A percentile compares a stretch with the other conserved stretches of the same genome.
Conservation (phyloP, 2,797 vertebrate genomes). For the Dendrocincla tyrannina region DNA sequence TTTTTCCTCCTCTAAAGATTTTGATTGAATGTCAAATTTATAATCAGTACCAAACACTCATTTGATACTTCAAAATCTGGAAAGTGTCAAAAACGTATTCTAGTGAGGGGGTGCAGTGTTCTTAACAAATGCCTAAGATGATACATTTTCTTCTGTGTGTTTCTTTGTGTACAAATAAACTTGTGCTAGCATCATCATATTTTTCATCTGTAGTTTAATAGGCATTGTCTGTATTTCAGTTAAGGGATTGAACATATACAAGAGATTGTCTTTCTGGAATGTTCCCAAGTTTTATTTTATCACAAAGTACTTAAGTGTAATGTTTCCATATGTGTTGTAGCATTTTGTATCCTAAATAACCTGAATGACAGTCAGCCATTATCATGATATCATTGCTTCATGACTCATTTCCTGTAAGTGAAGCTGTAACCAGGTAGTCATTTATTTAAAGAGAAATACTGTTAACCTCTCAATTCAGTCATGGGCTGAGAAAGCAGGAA, state of each 20-base stretch:
- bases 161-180: background rate
- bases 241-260: background rate
- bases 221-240: background rate
- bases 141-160: background rate
- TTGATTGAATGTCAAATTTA: background rate
- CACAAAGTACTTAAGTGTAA: background rate
- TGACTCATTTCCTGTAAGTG: background rate
- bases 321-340: background rate
- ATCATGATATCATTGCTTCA: background rate
- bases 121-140: background rate
- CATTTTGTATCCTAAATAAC: background rate
- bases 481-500: background rate
- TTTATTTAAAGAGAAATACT: background rate
- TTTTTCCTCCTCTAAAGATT: background rate
- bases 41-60: background rate
- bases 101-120: background rate
- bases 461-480: background rate
- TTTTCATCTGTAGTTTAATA: background rate
- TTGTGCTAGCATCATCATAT: background rate
- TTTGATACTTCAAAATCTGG: background rate
- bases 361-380: background rate
- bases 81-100: background rate
- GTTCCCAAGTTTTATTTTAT: background rate
- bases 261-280: background rate
- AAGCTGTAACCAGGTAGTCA: background rate